Percentiles rank a stretch among this genome's conserved stretches.
Conservation (phyloP, 1,140 invertebrate species). For the Microplitis mediator region DNA sequence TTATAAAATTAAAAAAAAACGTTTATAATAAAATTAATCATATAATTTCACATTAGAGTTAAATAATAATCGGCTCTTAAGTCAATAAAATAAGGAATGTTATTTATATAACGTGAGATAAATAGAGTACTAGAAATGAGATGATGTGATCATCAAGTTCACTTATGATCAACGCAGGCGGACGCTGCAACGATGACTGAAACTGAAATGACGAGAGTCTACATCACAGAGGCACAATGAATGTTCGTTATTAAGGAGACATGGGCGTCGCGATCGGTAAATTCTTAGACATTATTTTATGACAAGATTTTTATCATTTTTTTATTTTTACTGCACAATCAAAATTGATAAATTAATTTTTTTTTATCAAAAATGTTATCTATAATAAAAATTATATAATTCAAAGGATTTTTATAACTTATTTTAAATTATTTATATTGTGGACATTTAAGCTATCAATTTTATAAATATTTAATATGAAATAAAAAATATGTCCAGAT, state of each 20-base stretch:
- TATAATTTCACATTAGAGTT: no score
- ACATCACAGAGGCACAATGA: conserved; percentile 17
- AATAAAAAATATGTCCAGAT: no score
- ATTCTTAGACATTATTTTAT: not conserved
- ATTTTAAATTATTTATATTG: no score
- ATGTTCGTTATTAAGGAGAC: conserved; percentile 15
- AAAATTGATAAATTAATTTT: no score
- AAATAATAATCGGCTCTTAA: not conserved
- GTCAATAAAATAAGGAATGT: not conserved
- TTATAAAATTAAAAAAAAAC: conserved; percentile 10
- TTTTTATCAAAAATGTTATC: no score
- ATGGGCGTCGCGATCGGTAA: conserved; percentile 23
- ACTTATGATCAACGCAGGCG: not conserved
- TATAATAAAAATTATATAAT: no score
- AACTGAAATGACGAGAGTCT: conserved; percentile 4
- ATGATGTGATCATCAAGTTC: not conserved
- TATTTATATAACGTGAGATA: no score
- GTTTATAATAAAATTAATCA: not conserved
- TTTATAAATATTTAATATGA: no score
- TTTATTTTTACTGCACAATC: not conserved
- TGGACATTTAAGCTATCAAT: no score
- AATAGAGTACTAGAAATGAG: not conserved
- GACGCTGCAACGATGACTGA: conserved; percentile 20
- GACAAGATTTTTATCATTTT: not conserved
- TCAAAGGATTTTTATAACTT: no score